Evolutionary conservation across 2,888 invertebrate species (phyloP), one percentile per base, ranked within the genome.

Genomic region (Dynastes grantii): DNA sequence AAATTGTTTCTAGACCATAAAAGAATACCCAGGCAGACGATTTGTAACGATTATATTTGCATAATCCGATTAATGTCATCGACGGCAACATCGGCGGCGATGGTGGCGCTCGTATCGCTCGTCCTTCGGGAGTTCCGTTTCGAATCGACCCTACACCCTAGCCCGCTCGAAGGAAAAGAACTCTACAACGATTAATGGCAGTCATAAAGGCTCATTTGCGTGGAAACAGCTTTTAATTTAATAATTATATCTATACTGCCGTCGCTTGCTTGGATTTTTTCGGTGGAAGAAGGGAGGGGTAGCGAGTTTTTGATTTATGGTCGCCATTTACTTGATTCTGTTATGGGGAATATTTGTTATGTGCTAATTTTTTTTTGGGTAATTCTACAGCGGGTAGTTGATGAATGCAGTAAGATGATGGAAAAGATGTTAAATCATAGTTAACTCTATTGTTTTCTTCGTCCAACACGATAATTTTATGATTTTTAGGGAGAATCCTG

Each of bases 191-290:
- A 85, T 85, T 86, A 84, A 85, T 85, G 84, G 83, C 82, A 79
- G 82, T 78, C 81, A 84, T 84, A 84, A 85, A 84, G 84, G 83
- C 82, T 82, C 83, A 84, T 81, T 85, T 84, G 83, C 84, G 85
- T 84, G 84, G 84, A 85, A 85, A 85, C 84, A 80, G 84, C 82
- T 83, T 85, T 85, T 86, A 86, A 86, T 85, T 85, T 85, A 85
- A 86, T 86, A 85, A 85, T 85, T 85, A 84, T 81, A 80, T 80
- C 75, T 67, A 75, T 63, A 75, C 45, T 27, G 45, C 32, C 22
- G 61, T 27, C 61, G 73, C 27, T 75, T 45, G 45, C 61, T 75
- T 58, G 61, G 27, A 45, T 75, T 75, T 61, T 40, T 75, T 11
- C 55, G 61, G 63, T 6, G 58, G 53, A 29, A 27, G 27, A 2